Base-by-base conservation (phyloP, 2,797 vertebrate genomes). In the Myripristis murdjan region DNA sequence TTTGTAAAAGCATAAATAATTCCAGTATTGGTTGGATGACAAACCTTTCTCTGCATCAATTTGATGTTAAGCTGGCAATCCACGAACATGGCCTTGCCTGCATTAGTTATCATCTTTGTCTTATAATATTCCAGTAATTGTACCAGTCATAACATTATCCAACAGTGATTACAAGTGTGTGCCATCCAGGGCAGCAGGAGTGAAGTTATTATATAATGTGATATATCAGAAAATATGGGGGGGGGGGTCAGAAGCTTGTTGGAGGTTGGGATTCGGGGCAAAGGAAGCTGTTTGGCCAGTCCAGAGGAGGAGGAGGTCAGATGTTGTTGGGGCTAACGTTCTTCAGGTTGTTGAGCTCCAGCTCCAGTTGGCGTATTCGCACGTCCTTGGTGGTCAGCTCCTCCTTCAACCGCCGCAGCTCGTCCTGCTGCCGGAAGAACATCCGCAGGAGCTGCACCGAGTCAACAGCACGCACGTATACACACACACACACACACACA, bases 381-480 rank as follows among this genome's bases (percentile, higher is more conserved):
- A 99, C 89, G 73, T 99, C 98, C 80, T 96, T 98, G 85, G 97
- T 96, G 1, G 93, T 84, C 62, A 99, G 93, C 85, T 98, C 97
- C 0, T 97, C 96, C 73, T 98, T 99, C 91, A 99, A 87, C 72
- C 96, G 90, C 63, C 98, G 95, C 82, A 99, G 92, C 92, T 99
- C 98, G 0, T 99, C 98, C 90, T 99, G 97, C 93, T 99, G 98
- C 56, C 97, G 94, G 94, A 98, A 99, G 92, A 99, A 99, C 97
- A 99, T 96, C 85, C 97, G 95, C 61, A 99, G 95, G 76, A 99
- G 96, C 98, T 99, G 68, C 16, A 61, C 26, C 57, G 47, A 15
- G 56, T 48, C 52, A 73, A 12, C 43, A 28, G 26, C 5, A 47
- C 20, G 16, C 18, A 49, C 24, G 53, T 22, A 52, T 24, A 28